These are phyloP conservation scores for Calliopum simillimum DNA, from an alignment of 2,888 invertebrate genomes.

Conservation along the genomic window DNA sequence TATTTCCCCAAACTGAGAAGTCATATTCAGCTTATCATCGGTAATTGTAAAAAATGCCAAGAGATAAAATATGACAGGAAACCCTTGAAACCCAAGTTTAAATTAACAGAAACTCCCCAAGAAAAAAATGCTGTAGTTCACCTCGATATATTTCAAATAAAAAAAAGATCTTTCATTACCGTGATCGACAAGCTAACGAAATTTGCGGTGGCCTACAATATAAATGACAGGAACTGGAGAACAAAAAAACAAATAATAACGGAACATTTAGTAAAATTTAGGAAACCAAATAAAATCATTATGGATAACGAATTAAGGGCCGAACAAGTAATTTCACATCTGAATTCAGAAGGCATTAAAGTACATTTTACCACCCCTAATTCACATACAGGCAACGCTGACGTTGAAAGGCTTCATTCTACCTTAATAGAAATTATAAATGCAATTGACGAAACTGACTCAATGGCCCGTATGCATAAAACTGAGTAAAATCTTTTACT, in stretches of 20 bases:
- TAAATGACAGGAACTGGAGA: slow-evolving; percentile 4
- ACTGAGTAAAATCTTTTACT: too few species aligned
- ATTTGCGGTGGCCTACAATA: slow-evolving; percentile 30
- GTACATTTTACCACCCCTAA: slow-evolving; percentile 37
- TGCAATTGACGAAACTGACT: slow-evolving; percentile 31
- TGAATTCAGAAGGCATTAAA: slow-evolving; percentile 28
- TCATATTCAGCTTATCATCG: slow-evolving; percentile 43
- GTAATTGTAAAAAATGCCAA: slow-evolving; percentile 32
- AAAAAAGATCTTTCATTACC: slow-evolving; percentile 38
- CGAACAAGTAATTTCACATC: slow-evolving; percentile 30
- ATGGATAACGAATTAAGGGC: slow-evolving; percentile 39
- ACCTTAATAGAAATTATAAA: slow-evolving; percentile 38
- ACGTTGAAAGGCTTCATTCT: slow-evolving; percentile 40
- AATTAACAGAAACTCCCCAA: slow-evolving; percentile 38
- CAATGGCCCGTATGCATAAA: too few species aligned
- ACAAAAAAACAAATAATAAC: slow-evolving; percentile 16
- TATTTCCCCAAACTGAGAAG: slow-evolving; percentile 35
- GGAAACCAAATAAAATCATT: slow-evolving; percentile 40
- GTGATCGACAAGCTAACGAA: slow-evolving; percentile 38
- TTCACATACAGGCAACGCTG: slow-evolving; percentile 33
- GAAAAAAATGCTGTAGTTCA: slow-evolving; percentile 31
- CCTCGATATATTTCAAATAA: slow-evolving; percentile 35
- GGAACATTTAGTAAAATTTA: slow-evolving; percentile 40
- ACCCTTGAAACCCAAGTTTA: slow-evolving; percentile 38
- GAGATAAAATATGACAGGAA: slow-evolving; percentile 40